Percentiles rank a stretch among this genome's conserved stretches.
phyloP scores from a whole-genome alignment of 2,113 vertebrate genomes.

The Cyphomyrus plagiostoma region DNA sequence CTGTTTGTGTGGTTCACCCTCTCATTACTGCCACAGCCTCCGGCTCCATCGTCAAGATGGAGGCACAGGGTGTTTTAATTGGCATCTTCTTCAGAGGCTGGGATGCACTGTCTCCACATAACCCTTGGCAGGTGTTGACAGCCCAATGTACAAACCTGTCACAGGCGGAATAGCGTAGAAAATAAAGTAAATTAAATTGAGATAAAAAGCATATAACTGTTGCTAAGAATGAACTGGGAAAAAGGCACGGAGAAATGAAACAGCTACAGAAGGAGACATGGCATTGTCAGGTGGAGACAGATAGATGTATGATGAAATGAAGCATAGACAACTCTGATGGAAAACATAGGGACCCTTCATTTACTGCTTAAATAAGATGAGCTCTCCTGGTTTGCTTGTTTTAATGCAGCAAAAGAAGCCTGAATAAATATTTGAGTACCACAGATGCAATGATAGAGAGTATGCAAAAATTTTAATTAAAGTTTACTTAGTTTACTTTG shows the following conservation, averaged over 20 bases:
- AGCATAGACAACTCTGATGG: not conserved
- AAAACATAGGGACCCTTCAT: not conserved
- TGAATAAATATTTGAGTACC: not conserved
- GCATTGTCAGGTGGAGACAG: not conserved
- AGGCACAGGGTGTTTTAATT: not conserved
- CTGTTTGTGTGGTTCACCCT: not conserved
- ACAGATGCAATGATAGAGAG: not conserved
- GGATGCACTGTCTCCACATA: not conserved
- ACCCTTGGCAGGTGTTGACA: conserved; percentile 22
- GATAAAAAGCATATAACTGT: not conserved
- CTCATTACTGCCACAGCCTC: not conserved
- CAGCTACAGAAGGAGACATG: not conserved
- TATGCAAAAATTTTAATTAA: not conserved
- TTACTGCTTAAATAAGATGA: conserved; percentile 6
- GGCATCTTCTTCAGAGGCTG: conserved; percentile 17
- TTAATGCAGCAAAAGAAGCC: not conserved
- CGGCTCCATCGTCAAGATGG: not conserved
- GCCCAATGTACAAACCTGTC: conserved; percentile 8
- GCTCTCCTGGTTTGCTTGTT: not conserved
- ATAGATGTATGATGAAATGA: conserved; percentile 1
- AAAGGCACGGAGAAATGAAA: not conserved
- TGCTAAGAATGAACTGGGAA: not conserved
- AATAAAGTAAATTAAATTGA: conserved; percentile 11
- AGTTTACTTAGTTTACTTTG: not conserved
- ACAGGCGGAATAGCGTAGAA: not conserved